phyloP scores from a whole-genome alignment of 2,888 invertebrate species.

The Icerya purchasi region DNA sequence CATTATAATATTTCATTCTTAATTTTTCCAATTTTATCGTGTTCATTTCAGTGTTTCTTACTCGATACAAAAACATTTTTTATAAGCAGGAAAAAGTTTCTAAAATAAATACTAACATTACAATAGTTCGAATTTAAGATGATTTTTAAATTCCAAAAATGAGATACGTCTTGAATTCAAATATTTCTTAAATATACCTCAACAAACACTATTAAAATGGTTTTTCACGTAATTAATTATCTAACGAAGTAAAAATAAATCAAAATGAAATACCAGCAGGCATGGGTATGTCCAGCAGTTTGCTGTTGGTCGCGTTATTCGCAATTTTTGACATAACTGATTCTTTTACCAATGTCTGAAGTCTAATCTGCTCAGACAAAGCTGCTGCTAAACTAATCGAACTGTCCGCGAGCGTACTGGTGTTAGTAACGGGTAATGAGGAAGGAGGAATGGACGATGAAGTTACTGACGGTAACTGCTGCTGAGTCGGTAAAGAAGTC shows the following conservation, averaged over 20 bases:
- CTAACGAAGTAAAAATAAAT: not conserved
- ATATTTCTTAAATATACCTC: too few relatives aligned
- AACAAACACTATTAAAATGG: too few relatives aligned
- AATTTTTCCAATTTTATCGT: too few relatives aligned
- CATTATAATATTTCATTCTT: too few relatives aligned
- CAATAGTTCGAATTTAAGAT: too few relatives aligned
- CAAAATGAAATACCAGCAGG: not conserved
- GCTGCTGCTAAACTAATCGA: not conserved
- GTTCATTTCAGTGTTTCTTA: too few relatives aligned
- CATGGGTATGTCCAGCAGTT: not conserved
- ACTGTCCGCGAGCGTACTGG: not conserved
- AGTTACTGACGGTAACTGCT: not conserved
- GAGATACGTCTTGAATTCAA: too few relatives aligned
- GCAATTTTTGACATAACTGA: not conserved
- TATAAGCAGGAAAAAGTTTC: too few relatives aligned
- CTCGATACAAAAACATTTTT: too few relatives aligned
- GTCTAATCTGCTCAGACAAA: not conserved
- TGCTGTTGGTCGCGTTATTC: not conserved
- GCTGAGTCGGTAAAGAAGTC: not conserved
- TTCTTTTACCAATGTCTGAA: not conserved
- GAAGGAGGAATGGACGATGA: not conserved
- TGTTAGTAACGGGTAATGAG: not conserved
- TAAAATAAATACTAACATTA: too few relatives aligned
- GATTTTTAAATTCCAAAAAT: too few relatives aligned
- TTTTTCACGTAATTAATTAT: too few relatives aligned